Conservation (phyloP, 2,797 vertebrate genomes). For the Sebastes baramenuke region DNA sequence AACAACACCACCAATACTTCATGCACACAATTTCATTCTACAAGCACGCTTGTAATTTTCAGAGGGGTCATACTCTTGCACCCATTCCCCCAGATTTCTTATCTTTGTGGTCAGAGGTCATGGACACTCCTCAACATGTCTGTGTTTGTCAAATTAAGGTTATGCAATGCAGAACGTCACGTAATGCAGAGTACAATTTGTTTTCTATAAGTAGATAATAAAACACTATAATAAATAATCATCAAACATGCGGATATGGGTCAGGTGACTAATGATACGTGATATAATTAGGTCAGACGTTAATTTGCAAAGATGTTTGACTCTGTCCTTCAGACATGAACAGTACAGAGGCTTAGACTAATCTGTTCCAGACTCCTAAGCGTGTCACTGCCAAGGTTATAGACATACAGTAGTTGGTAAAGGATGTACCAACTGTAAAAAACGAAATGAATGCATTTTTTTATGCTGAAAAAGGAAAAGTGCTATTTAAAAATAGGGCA, state of each 20-base stretch:
- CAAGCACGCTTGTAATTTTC: background rate
- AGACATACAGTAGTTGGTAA: background rate
- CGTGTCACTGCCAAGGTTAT: constrained; percentile 3
- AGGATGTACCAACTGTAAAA: background rate
- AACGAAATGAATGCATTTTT: background rate
- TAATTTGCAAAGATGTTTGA: constrained; percentile 39
- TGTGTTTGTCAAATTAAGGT: background rate
- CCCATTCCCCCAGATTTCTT: background rate
- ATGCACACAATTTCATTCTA: background rate
- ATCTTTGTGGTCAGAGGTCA: constrained; percentile 5
- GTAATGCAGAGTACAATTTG: background rate
- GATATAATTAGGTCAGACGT: constrained; percentile 11
- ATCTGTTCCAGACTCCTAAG: constrained; percentile 48
- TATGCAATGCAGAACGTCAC: background rate
- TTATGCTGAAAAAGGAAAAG: background rate
- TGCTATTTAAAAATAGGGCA: background rate
- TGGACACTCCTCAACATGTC: background rate
- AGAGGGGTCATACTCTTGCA: accelerated
- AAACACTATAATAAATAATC: background rate
- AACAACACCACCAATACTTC: background rate
- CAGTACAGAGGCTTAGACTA: constrained; percentile 39
- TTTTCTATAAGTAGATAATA: background rate
- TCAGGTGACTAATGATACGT: background rate
- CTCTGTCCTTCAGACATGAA: constrained; percentile 24
- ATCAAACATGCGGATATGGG: background rate